Evolutionary conservation across 2,113 vertebrate genomes (phyloP).

Genomic region (Ictalurus punctatus): DNA sequence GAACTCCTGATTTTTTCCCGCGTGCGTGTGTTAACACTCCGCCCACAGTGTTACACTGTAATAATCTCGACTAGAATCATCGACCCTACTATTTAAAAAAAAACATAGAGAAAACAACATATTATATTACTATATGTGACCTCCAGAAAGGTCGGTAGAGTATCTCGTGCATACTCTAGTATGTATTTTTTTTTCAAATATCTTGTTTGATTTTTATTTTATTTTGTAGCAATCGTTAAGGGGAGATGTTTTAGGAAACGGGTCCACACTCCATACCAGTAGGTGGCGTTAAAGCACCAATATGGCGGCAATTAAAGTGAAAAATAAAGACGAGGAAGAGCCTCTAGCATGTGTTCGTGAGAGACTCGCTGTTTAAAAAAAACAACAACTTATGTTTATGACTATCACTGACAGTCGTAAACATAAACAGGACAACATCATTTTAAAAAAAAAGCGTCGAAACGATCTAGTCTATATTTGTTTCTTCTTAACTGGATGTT

Average conservation of each 20-base stretch:
- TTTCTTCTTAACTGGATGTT: neutral
- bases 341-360: neutral
- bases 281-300: neutral
- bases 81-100: too few species aligned
- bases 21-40: neutral
- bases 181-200: neutral
- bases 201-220: neutral
- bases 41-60: slow-evolving; percentile 55
- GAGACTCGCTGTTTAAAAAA: too few species aligned
- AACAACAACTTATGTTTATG: too few species aligned
- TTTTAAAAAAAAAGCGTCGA: neutral
- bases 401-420: too few species aligned
- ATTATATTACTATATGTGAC: neutral
- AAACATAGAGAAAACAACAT: neutral
- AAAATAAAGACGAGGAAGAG: neutral
- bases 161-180: neutral
- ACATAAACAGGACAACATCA: neutral
- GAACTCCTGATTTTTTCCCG: neutral
- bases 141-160: neutral
- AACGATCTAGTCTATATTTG: neutral
- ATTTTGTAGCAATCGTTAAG: neutral
- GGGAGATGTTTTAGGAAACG: neutral
- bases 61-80: slow-evolving; percentile 54
- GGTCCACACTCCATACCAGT: neutral
- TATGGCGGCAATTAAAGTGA: neutral